Evolutionary conservation across 1,140 invertebrate genomes (phyloP), one percentile per base, ranked within the genome.

Genomic region (Dendrolimus kikuchii): DNA sequence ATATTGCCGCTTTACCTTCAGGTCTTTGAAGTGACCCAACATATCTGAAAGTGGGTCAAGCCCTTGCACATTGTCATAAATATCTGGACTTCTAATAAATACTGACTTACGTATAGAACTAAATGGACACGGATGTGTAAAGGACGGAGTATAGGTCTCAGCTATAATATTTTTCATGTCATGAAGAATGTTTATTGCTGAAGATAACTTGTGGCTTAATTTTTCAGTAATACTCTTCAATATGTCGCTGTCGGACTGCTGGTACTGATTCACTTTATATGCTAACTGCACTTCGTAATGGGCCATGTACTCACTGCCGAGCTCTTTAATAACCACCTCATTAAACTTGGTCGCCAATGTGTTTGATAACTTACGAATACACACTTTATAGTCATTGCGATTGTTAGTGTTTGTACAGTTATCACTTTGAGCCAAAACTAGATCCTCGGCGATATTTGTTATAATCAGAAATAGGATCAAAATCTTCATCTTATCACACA

Each of bases 1-100:
- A 60, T 87, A 87, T 60, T 82, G 82, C 52, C 84, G 69, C 59
- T 88, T 86, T 9, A 88, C 75, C 77, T 87, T 88, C 40, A 87
- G 71, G 64, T 87, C 82, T 66, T 86, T 82, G 41, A 77, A 79
- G 23, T 75, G 68, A 51, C 74, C 77, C 44, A 75, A 59, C 60
- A 78, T 75, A 55, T 80, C 77, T 7, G 71, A 69, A 56, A 79
- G 72, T n/a, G 71, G 50, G 23, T 77, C 63, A 23, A 74, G 58
- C 6, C 63, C 54, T 6, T 71, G 64, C 40, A 77, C 58, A 47
- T 70, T 70, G 44, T 74, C 66, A 50, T 81, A 78, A n/a, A 74
- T 55, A 68, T 78, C 75, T 6, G 69, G 63, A 64, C 72, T 83
- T 62, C 74, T 86, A 40, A 84, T 76, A 57, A 84, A 79, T 38